phyloP scores from a whole-genome alignment of 2,888 invertebrate species.

The Morinoia aosen region DNA sequence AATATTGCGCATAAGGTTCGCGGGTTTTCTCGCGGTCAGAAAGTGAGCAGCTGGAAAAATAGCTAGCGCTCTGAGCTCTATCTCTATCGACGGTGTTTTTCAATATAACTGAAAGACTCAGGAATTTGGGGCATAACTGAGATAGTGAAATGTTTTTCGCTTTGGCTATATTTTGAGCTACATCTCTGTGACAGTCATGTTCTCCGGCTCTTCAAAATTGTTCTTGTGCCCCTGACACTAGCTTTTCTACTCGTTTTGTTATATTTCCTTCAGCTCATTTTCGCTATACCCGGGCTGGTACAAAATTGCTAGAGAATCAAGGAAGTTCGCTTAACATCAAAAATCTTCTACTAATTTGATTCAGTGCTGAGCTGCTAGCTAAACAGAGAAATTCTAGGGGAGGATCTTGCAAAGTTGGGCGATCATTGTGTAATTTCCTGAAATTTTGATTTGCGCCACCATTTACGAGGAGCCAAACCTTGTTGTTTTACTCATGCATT shows the following conservation, averaged over 20 bases:
- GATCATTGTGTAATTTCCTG: no score
- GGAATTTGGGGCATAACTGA: not conserved
- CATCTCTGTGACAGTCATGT: not conserved
- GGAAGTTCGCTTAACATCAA: not conserved
- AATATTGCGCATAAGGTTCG: constrained; percentile 4
- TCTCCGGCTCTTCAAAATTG: not conserved
- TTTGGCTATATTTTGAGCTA: not conserved
- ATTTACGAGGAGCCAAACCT: no score
- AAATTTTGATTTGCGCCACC: no score
- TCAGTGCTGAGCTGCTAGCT: not conserved
- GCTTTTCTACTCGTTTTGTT: not conserved
- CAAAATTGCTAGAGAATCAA: not conserved
- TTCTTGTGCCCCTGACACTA: not conserved
- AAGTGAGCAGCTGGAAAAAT: not conserved
- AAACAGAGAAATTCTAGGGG: not conserved
- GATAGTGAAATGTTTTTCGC: not conserved
- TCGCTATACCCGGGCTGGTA: not conserved
- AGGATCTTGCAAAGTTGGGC: not conserved
- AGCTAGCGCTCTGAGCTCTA: not conserved
- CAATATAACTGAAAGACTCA: not conserved
- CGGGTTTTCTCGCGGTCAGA: not conserved
- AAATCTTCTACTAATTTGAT: not conserved
- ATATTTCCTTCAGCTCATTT: not conserved
- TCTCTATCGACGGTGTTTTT: not conserved
- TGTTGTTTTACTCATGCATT: no score